Evolutionary conservation across 1,140 invertebrate genomes (phyloP).

Genomic region (Dysdera silvatica): DNA sequence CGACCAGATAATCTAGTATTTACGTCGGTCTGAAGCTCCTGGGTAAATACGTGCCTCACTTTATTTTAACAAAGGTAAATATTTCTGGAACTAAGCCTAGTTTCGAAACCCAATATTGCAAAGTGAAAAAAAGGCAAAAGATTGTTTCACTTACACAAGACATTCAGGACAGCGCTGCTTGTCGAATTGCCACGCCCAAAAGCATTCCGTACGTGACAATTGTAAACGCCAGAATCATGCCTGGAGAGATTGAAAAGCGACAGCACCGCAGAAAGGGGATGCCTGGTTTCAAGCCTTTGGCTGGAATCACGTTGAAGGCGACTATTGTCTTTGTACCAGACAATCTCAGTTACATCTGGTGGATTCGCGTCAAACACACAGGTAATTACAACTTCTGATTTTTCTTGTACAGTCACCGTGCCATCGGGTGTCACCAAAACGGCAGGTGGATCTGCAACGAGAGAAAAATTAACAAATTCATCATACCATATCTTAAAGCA

Average conservation of each 20-base stretch:
- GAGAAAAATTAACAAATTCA: no score
- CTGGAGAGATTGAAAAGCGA: conserved; percentile 35
- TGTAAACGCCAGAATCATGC: conserved; percentile 36
- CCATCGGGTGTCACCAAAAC: conserved; percentile 34
- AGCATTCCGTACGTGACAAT: conserved; percentile 35
- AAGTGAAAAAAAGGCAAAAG: background rate
- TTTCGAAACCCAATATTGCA: background rate
- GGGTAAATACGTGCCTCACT: no score
- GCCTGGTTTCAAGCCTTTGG: conserved; percentile 22
- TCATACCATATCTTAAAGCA: no score
- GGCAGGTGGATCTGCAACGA: conserved; percentile 34
- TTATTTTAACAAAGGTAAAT: no score
- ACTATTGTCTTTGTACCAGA: conserved; percentile 35
- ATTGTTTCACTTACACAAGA: conserved; percentile 33
- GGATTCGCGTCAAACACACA: conserved; percentile 37
- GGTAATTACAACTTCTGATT: conserved; percentile 26
- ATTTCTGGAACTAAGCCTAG: background rate
- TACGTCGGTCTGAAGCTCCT: no score
- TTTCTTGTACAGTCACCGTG: conserved; percentile 32
- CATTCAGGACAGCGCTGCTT: conserved; percentile 30
- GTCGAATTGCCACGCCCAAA: conserved; percentile 37
- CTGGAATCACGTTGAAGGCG: conserved; percentile 14
- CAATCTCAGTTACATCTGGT: conserved; percentile 35
- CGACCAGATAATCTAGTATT: no score
- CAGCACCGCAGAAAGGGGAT: conserved; percentile 23